A percentile compares a stretch with the other conserved stretches of the same genome.
phyloP scores from a whole-genome alignment of 2,888 invertebrate species.

The Rhodophaea formosa region DNA sequence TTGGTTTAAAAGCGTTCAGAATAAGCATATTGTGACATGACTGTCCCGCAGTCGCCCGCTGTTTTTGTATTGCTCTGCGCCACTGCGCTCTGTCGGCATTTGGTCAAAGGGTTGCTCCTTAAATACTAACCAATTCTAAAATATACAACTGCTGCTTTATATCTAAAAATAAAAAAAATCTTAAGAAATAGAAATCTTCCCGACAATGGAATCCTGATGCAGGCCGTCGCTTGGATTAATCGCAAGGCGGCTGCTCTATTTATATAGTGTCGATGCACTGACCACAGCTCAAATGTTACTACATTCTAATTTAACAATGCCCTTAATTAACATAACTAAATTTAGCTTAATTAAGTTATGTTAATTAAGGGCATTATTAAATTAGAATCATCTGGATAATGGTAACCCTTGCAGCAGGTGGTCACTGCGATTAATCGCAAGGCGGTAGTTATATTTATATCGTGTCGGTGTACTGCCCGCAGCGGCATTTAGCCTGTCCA shows the following conservation, averaged over 20 bases:
- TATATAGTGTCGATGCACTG: too few relatives aligned
- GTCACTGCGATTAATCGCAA: constrained; percentile 66
- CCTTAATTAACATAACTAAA: background rate
- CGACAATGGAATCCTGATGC: too few relatives aligned
- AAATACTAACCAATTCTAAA: too few relatives aligned
- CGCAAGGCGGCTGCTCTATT: too few relatives aligned
- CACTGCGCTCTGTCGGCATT: background rate
- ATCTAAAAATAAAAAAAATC: too few relatives aligned
- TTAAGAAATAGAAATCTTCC: too few relatives aligned
- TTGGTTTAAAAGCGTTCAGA: background rate
- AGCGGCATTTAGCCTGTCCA: constrained; percentile 8
- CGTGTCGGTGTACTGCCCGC: constrained; percentile 51
- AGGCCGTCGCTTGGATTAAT: too few relatives aligned
- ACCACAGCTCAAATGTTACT: too few relatives aligned
- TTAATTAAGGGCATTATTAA: background rate
- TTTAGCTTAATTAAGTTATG: too few relatives aligned
- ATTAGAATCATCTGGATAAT: background rate
- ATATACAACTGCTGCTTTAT: too few relatives aligned
- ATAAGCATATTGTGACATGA: background rate
- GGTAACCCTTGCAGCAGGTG: constrained; percentile 50
- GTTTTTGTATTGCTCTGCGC: background rate
- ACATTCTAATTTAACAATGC: background rate
- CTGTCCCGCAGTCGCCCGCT: background rate
- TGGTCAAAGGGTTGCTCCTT: constrained; percentile 1
- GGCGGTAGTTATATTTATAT: constrained; percentile 62